These are phyloP conservation scores for human (Homo sapiens) DNA, from an alignment of 2,113 vertebrate species.

Conservation along the genomic window GRCh38 chr13:109280501-109281000, in stretches of 20 bases:
- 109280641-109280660: fast-evolving
- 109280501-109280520: too few species aligned
- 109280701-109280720: neutral
- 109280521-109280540: fast-evolving
- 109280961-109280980: neutral
- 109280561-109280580: neutral
- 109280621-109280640: fast-evolving
- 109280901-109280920: too few species aligned
- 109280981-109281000: neutral
- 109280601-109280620: fast-evolving
- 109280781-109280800: neutral
- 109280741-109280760: too few species aligned
- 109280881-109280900: neutral
- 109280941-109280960: neutral
- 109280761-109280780: neutral
- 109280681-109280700: neutral
- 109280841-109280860: too few species aligned
- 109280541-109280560: neutral
- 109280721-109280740: neutral
- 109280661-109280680: fast-evolving
- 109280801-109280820: too few species aligned
- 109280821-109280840: neutral
- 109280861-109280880: neutral
- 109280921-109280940: neutral
- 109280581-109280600: neutral